Conservation (phyloP, 2,888 invertebrate species). For the Conomelus anceps region DNA sequence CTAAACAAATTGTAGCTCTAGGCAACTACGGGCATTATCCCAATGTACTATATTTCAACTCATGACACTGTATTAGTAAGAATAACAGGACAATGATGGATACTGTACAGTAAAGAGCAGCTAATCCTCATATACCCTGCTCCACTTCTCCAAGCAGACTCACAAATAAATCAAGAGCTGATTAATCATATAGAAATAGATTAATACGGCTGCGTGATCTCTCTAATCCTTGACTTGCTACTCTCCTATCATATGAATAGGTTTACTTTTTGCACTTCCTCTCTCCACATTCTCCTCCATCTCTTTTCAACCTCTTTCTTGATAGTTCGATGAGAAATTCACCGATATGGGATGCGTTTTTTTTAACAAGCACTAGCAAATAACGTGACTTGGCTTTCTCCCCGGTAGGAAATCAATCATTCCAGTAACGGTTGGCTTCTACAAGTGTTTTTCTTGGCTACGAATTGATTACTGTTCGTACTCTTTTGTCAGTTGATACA, state of each 20-base stretch:
- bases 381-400: background rate
- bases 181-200: background rate
- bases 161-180: background rate
- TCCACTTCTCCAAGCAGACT: background rate
- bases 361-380: background rate
- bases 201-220: background rate
- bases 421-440: background rate
- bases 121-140: background rate
- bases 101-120: background rate
- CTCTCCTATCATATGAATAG: background rate
- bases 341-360: background rate
- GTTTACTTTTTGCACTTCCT: background rate
- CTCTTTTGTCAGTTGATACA: background rate
- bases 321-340: background rate
- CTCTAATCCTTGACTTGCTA: background rate
- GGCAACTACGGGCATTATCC: too few species aligned
- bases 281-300: background rate
- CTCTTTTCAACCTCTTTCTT: background rate
- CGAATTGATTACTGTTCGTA: background rate
- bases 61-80: background rate
- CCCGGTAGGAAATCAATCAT: background rate
- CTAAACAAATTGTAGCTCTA: too few species aligned
- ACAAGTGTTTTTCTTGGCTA: background rate
- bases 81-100: background rate
- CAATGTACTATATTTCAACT: background rate